Evolutionary conservation across 2,113 vertebrate species (phyloP).

Genomic region (Zootoca vivipara): DNA sequence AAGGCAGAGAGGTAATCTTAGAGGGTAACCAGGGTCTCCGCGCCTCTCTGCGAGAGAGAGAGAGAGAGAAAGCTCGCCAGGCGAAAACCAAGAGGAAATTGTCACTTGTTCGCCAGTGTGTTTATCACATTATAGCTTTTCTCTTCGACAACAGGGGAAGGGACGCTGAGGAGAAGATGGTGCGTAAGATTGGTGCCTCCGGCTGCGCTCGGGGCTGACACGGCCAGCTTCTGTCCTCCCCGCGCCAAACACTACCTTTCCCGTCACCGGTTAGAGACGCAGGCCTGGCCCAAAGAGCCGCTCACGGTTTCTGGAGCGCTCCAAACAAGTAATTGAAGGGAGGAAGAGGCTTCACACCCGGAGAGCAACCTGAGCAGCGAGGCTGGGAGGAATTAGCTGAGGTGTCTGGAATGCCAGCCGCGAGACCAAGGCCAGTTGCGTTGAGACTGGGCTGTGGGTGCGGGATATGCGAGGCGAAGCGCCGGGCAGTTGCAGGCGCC

Average conservation of each 20-base stretch:
- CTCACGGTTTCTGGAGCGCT: too few species aligned
- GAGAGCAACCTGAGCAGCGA: neutral
- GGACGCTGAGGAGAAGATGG: neutral
- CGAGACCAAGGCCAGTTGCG: neutral
- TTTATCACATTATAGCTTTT: neutral
- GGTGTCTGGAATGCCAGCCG: neutral
- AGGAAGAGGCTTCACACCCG: neutral
- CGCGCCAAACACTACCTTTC: too few species aligned
- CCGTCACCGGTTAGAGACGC: too few species aligned
- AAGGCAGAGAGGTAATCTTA: slow-evolving; percentile 18
- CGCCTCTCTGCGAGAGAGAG: accelerated
- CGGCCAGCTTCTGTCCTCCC: neutral
- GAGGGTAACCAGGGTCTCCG: neutral
- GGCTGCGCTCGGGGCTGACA: neutral
- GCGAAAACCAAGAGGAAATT: neutral
- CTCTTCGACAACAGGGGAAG: neutral
- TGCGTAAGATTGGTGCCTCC: too few species aligned
- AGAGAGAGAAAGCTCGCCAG: neutral
- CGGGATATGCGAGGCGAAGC: neutral
- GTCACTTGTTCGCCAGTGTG: accelerated
- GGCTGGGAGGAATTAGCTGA: neutral
- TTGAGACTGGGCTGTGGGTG: neutral
- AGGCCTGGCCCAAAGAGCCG: neutral
- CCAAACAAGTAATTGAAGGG: neutral
- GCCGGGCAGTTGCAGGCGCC: neutral